Conservation (phyloP, 2,888 invertebrate species). For the Idaea aversata region DNA sequence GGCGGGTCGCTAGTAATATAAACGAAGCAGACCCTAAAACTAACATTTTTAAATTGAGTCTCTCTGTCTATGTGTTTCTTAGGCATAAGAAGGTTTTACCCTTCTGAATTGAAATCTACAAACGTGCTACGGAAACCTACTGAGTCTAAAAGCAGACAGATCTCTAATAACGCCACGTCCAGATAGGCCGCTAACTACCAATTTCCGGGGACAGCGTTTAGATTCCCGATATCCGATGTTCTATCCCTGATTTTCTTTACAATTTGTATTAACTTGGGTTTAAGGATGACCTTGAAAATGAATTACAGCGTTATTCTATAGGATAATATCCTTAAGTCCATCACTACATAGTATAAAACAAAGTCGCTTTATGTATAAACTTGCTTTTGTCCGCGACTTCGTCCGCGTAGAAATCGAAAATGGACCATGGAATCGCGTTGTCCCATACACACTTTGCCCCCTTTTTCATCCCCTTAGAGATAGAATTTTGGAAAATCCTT, state of each 20-base stretch:
- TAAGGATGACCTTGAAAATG: background rate
- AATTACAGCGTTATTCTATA: background rate
- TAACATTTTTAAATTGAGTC: too few relatives aligned
- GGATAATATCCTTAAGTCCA: background rate
- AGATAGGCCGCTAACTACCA: constrained; percentile 31
- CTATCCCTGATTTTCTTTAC: constrained; percentile 14
- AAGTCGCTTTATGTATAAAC: background rate
- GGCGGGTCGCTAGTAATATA: too few relatives aligned
- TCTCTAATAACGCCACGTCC: constrained; percentile 6
- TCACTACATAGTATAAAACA: background rate
- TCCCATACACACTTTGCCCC: too few relatives aligned
- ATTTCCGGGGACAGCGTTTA: constrained; percentile 34
- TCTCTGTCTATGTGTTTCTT: too few relatives aligned
- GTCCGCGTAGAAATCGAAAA: too few relatives aligned
- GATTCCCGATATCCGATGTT: constrained; percentile 29
- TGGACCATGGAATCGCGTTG: too few relatives aligned
- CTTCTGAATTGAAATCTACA: background rate
- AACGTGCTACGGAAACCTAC: background rate
- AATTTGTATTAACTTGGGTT: background rate
- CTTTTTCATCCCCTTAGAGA: too few relatives aligned
- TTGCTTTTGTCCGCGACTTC: too few relatives aligned
- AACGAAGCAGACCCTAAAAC: too few relatives aligned
- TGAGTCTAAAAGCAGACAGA: background rate
- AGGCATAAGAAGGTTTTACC: too few relatives aligned
- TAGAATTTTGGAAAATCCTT: too few relatives aligned